These are phyloP conservation scores for Cantharis rufa DNA, from an alignment of 2,888 invertebrate species.

Conservation along the genomic window DNA sequence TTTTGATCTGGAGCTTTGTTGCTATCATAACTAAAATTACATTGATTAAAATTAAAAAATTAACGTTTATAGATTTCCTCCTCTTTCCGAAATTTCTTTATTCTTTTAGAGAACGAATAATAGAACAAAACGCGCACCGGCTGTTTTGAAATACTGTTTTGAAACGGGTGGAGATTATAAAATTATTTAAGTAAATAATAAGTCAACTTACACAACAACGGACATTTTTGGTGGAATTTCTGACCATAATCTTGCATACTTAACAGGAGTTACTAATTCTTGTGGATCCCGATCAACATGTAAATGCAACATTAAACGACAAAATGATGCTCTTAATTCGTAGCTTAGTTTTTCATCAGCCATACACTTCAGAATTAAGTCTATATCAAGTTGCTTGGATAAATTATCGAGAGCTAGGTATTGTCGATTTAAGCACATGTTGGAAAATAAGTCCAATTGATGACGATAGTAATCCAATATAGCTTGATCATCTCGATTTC, in stretches of 20 bases:
- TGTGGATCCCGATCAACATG: constrained; percentile 98
- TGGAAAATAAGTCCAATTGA: constrained; percentile 96
- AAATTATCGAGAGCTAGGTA: constrained; percentile 91
- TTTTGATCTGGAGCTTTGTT: constrained; percentile 84
- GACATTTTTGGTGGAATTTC: constrained; percentile 95
- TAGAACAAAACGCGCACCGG: too few species aligned
- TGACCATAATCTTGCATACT: constrained; percentile 97
- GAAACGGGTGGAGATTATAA: too few species aligned
- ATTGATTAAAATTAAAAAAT: neutral
- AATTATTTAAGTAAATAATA: neutral
- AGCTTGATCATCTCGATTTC: constrained; percentile 71
- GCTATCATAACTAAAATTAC: constrained; percentile 80
- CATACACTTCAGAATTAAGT: constrained; percentile 96
- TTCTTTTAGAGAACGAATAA: too few species aligned
- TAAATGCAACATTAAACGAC: constrained; percentile 95
- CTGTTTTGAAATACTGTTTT: too few species aligned
- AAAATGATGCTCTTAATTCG: constrained; percentile 96
- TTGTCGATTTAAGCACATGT: constrained; percentile 97
- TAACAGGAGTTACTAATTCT: constrained; percentile 97
- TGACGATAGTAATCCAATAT: constrained; percentile 95
- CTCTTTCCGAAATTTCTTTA: too few species aligned
- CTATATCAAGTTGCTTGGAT: constrained; percentile 89
- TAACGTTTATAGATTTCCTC: too few species aligned
- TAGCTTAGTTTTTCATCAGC: constrained; percentile 90
- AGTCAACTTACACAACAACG: constrained; percentile 82